phyloP scores from a whole-genome alignment of 1,140 invertebrate species.

The Magallana gigas region DNA sequence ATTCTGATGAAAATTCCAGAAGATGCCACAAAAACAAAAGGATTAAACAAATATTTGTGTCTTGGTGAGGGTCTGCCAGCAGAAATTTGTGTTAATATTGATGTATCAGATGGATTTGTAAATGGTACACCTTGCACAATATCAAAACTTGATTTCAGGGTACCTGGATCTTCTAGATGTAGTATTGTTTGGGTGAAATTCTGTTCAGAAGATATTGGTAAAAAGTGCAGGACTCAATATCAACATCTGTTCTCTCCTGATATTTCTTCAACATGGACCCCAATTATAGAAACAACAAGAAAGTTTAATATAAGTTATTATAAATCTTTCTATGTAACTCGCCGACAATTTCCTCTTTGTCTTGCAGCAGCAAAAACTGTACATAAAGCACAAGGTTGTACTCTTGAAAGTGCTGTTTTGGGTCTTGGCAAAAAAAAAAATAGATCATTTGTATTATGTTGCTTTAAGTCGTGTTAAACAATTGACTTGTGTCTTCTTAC shows the following conservation, averaged over 20 bases:
- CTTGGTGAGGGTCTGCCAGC: not conserved
- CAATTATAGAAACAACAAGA: slow-evolving; percentile 41
- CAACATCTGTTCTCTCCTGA: not conserved
- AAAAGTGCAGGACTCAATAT: slow-evolving; percentile 30
- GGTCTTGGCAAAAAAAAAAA: slow-evolving; percentile 39
- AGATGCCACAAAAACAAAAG: slow-evolving; percentile 47
- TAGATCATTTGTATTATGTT: slow-evolving; percentile 46
- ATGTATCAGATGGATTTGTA: slow-evolving; percentile 43
- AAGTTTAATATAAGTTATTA: slow-evolving; percentile 17
- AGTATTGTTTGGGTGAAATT: slow-evolving; percentile 57
- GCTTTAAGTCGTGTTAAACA: slow-evolving; percentile 48
- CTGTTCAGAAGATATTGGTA: not conserved
- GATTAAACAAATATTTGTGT: not conserved
- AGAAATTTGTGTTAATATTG: slow-evolving; percentile 42
- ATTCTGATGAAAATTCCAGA: slow-evolving; percentile 21
- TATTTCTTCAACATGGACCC: slow-evolving; percentile 11
- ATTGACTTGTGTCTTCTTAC: not conserved
- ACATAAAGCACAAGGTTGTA: slow-evolving; percentile 51
- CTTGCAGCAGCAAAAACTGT: slow-evolving; percentile 44
- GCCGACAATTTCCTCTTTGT: slow-evolving; percentile 43
- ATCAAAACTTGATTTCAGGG: slow-evolving; percentile 52
- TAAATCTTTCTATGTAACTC: slow-evolving; percentile 12
- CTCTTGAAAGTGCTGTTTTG: slow-evolving; percentile 36
- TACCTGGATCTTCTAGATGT: slow-evolving; percentile 41
- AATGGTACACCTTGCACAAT: slow-evolving; percentile 54